These are phyloP conservation scores for Aplochiton taeniatus DNA, from an alignment of 2,797 vertebrate species.

Conservation along the genomic window DNA sequence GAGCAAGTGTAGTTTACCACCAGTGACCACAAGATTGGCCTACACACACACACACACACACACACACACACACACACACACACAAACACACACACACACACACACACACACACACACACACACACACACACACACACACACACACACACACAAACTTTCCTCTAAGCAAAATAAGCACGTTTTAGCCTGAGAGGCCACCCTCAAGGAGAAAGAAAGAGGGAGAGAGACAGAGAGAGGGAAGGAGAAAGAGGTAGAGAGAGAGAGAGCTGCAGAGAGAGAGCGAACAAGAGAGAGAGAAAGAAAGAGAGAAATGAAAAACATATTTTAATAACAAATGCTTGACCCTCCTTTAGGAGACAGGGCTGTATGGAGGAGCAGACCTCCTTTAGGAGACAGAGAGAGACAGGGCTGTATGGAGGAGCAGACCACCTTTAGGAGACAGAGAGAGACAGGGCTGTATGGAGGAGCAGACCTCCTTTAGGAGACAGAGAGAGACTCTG, in stretches of 20 bases:
- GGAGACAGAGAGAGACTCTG: too few species aligned
- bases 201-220: background rate
- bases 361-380: too few species aligned
- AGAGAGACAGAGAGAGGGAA: background rate
- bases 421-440: conserved; percentile 29
- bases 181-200: background rate
- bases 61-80: background rate
- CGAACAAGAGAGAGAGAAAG: background rate
- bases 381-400: conserved; percentile 20
- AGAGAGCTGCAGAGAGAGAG: background rate
- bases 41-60: conserved; percentile 7
- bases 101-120: too few species aligned
- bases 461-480: too few species aligned
- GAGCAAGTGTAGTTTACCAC: conserved; percentile 33
- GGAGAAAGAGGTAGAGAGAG: too few species aligned
- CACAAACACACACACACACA: too few species aligned
- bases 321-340: conserved; percentile 25
- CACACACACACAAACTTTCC: conserved; percentile 8
- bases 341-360: conserved; percentile 27
- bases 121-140: too few species aligned
- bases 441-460: too few species aligned
- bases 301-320: background rate
- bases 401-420: too few species aligned
- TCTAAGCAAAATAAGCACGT: conserved; percentile 8
- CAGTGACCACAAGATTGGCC: conserved; percentile 35